Conservation (phyloP, 2,888 invertebrate species). For the Synergus gifuensis region DNA sequence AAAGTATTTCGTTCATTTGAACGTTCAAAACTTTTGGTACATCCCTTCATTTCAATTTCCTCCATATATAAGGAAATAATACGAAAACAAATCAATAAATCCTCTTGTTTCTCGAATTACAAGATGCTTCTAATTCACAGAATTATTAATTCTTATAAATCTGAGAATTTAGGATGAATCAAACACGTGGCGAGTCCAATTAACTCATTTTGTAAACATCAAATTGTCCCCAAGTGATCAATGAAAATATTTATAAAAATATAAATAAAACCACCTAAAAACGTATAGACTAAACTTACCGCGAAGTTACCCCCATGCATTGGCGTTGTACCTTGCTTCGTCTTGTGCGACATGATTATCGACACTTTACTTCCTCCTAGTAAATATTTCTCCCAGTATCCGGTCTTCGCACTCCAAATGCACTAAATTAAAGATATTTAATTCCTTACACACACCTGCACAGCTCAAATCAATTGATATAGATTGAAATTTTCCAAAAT, state of each 20-base stretch:
- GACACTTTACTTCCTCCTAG: conserved; percentile 46
- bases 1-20: too few species aligned
- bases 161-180: not conserved
- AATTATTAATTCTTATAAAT: not conserved
- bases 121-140: too few species aligned
- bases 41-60: not conserved
- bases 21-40: too few species aligned
- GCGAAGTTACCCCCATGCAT: conserved; percentile 73
- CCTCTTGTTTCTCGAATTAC: too few species aligned
- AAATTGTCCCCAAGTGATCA: not conserved
- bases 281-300: conserved; percentile 62
- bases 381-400: conserved; percentile 46
- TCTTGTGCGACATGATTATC: conserved; percentile 70
- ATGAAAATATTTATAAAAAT: not conserved
- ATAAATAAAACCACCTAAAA: not conserved
- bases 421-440: conserved; percentile 5
- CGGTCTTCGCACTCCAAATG: not conserved
- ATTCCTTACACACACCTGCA: conserved; percentile 28
- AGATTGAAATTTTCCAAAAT: not conserved
- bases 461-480: not conserved
- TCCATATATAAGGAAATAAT: not conserved
- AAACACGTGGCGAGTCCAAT: not conserved
- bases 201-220: not conserved
- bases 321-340: conserved; percentile 66
- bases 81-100: not conserved